A percentile compares a stretch with the other conserved stretches of the same genome.
Conservation (phyloP, 1,140 invertebrate genomes). For the Aphidius gifuensis region DNA sequence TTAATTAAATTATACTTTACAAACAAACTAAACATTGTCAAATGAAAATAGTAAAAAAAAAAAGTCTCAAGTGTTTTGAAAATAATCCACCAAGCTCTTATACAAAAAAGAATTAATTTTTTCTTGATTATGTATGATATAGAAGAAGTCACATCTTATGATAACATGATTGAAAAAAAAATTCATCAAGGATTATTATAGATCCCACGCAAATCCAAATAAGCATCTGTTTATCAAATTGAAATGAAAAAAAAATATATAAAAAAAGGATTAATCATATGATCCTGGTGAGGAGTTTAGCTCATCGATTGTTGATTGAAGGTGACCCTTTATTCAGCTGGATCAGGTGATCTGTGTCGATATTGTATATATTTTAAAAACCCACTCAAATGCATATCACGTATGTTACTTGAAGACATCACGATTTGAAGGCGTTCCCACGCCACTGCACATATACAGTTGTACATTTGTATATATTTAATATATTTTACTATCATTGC, state of each 20-base stretch:
- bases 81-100: no score
- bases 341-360: constrained; percentile 18
- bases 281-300: background rate
- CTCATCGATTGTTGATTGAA: background rate
- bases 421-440: constrained; percentile 21
- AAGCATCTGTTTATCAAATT: background rate
- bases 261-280: background rate
- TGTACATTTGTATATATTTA: constrained; percentile 7
- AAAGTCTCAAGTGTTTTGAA: no score
- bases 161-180: no score
- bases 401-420: constrained; percentile 12
- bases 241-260: background rate
- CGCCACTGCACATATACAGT: constrained; percentile 17
- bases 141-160: no score
- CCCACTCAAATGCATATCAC: constrained; percentile 21
- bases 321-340: background rate
- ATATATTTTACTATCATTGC: constrained; percentile 6
- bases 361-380: constrained; percentile 13
- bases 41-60: no score
- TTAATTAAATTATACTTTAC: no score
- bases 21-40: no score
- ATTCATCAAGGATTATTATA: no score
- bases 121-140: no score
- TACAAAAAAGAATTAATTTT: no score
- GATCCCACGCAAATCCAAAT: no score